phyloP scores from a whole-genome alignment of 2,888 invertebrate genomes.

The Orthosia incerta region DNA sequence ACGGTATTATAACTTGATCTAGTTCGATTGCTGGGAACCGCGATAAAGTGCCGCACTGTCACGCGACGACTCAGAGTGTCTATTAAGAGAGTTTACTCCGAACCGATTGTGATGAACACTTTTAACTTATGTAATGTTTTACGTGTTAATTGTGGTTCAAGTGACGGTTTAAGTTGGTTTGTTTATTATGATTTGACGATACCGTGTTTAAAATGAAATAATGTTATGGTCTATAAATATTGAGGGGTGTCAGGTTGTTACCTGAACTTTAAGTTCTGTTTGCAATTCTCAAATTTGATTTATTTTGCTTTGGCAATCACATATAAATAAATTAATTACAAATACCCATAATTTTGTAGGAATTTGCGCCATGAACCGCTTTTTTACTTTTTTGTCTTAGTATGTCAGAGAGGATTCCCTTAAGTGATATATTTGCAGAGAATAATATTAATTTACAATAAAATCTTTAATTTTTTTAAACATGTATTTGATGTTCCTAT shows the following conservation, averaged over 20 bases:
- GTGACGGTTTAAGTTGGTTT: not conserved
- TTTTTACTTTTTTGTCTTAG: no score
- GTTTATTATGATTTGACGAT: not conserved
- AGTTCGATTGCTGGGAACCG: constrained; percentile 74
- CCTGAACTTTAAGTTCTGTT: not conserved
- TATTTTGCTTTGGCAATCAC: not conserved
- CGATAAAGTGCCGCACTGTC: constrained; percentile 68
- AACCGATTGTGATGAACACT: constrained; percentile 60
- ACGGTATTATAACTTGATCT: constrained; percentile 71
- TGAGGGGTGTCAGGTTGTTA: not conserved
- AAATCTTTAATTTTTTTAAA: no score
- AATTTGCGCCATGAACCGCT: no score
- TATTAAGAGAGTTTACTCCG: constrained; percentile 56
- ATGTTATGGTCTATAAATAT: not conserved
- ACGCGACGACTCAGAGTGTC: constrained; percentile 68
- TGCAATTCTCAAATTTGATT: not conserved
- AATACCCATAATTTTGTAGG: no score
- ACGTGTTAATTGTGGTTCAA: constrained; percentile 22
- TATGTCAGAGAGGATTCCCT: no score
- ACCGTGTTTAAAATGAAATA: not conserved
- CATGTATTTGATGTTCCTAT: no score
- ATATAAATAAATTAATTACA: not conserved
- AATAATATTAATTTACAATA: no score
- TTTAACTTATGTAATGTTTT: constrained; percentile 55
- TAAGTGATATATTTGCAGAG: no score